Conservation (phyloP, 2,113 vertebrate species). For the Uria aalge region DNA sequence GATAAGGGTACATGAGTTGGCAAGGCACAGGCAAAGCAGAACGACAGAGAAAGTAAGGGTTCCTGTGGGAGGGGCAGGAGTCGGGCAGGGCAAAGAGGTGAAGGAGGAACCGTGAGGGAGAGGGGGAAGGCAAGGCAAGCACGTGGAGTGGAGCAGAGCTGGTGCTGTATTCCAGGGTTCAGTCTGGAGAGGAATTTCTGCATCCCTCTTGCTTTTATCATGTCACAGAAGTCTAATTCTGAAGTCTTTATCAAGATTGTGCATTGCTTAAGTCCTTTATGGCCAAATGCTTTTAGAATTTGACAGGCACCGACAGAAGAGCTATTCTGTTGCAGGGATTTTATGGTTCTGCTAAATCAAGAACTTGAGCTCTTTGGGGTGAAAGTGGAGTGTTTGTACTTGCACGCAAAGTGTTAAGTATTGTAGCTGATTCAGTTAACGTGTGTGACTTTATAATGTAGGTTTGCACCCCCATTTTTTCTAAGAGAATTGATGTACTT, state of each 20-base stretch:
- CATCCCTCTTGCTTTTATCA: not conserved
- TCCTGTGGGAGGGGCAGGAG: not conserved
- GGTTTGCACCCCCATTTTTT: accelerated
- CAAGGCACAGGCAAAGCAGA: not conserved
- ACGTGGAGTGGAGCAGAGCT: not conserved
- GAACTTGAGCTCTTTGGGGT: not conserved
- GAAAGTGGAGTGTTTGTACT: not conserved
- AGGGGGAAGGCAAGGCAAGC: not conserved
- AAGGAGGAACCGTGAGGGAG: not conserved
- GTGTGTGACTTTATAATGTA: accelerated
- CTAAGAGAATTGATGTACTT: not conserved
- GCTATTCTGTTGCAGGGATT: not conserved
- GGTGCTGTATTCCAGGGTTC: not conserved
- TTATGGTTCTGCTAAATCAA: not conserved
- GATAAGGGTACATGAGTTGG: accelerated
- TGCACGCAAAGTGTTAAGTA: accelerated
- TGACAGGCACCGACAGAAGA: not conserved
- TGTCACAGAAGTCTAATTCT: not conserved
- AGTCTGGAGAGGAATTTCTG: not conserved
- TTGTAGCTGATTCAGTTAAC: not conserved
- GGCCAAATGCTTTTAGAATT: not conserved
- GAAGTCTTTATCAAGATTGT: not conserved
- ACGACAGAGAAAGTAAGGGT: not conserved
- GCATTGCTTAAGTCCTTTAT: not conserved
- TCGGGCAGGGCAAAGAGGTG: not conserved